Evolutionary conservation across 2,113 vertebrate genomes (phyloP), one percentile per base, ranked within the genome.

Genomic region (Pomatostomus ruficeps): DNA sequence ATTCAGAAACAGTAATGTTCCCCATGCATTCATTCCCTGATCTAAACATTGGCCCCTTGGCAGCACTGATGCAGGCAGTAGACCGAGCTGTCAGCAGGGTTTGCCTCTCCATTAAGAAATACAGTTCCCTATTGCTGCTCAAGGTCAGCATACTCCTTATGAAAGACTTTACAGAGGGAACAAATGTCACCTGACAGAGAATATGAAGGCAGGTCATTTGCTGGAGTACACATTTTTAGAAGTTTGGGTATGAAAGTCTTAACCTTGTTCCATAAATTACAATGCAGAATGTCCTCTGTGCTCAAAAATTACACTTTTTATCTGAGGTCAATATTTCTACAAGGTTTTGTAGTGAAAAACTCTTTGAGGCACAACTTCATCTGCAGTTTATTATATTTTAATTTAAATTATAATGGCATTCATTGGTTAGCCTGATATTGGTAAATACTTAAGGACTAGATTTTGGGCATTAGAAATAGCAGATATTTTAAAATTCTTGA

Each of bases 251-350:
- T 67, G 74, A 89, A 85, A 91, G 51, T 80, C 74, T 85, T 91
- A 94, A 90, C 88, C 83, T 95, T 29, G 31, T 88, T 93, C 76
- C 58, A 86, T 88, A 88, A 90, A 96, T 91, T 91, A 63, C n/a
- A 85, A 42, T 33, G 33, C 8, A 77, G 54, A 72, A 77, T 42
- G 57, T 46, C 42, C 66, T 79, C 42, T 70, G 24, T 72, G 51
- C 63, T 81, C 59, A 72, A 75, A 96, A 91, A 80, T 80, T 52
- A 28, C 20, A 51, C 18, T 45, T 94, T 83, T 84, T 70, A 76
- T 76, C 40, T 52, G 55, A 85, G 62, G 51, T 89, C 61, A 87
- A 14, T 82, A 80, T 66, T 83, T 91, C 72, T 79, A 65, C 33
- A 65, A 78, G 22, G 12, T 48, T 88, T 92, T 85, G 48, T 23